Base-by-base conservation (phyloP, 1,140 invertebrate genomes). In the Musca vetustissima region DNA sequence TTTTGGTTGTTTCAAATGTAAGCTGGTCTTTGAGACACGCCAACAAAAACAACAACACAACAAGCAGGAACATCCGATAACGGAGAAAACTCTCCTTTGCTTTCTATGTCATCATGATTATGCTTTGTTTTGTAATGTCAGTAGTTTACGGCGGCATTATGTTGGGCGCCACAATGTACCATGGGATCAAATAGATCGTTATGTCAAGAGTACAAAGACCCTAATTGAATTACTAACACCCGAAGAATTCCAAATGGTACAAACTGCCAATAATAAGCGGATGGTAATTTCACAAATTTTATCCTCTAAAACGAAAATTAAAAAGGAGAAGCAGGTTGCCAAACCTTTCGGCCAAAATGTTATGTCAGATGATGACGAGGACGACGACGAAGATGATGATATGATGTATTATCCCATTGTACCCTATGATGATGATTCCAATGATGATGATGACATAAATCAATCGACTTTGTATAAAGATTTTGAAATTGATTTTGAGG, bases 31-130 rank as follows among this genome's bases (percentile, higher is more conserved):
- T 36, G 9, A 61, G 13, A 19, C 57, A 43, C 28, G 28, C 28
- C 32, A 61, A 36, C 19, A 61, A 61, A 61, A 61, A 14, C 9
- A n/a, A 3, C 28, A 24, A 9, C 57, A 61, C 32, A 61, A 61
- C 19, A 36, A 61, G 21, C 8, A 19, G 9, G 28, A 36, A 36
- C 57, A 61, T 14, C 57, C 57, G n/a, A 61, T 61, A 11, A 61
- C 32, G 9, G 57, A 61, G 4, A 61, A n/a, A 19, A 43, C 57
- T 11, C n/a, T 61, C 0, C 15, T 61, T 0, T 61, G 57, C 22
- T 32, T 61, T 43, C 14, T 61, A 2, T 61, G 57, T 36, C 28
- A 13, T 9, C 57, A 28, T 13, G 22, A 43, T 1, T 36, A 43
- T 36, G 17, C 36, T 1, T 28, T 61, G 2, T 36, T 61, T 4